Conservation (phyloP, 2,113 vertebrate species). For the Mobula hypostoma region DNA sequence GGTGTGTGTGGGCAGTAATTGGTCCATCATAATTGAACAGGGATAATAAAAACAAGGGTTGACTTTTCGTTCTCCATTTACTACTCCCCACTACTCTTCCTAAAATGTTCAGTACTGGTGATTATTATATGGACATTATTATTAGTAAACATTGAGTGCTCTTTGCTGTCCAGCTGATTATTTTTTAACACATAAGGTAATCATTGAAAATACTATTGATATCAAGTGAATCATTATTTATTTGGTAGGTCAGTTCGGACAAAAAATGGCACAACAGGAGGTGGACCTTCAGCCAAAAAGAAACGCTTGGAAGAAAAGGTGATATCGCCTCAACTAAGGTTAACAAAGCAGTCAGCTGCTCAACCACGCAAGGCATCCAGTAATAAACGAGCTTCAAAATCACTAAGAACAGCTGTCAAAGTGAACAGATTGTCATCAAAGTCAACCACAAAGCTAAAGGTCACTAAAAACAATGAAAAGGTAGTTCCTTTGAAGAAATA, state of each 20-base stretch:
- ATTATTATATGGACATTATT: background rate
- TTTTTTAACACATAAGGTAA: background rate
- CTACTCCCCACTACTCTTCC: background rate
- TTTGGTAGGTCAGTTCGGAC: background rate
- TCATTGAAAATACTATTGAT: background rate
- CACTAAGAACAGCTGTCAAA: background rate
- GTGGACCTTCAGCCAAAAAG: conserved; percentile 32
- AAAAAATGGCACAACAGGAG: conserved; percentile 7
- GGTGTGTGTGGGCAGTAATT: background rate
- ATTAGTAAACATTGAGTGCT: background rate
- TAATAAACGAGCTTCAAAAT: conserved; percentile 1
- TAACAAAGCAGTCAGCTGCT: background rate
- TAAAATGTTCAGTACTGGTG: background rate
- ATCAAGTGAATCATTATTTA: background rate
- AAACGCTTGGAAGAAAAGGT: background rate
- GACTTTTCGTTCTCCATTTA: background rate
- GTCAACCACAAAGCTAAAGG: background rate
- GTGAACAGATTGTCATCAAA: conserved; percentile 13
- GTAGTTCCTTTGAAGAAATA: conserved; percentile 5
- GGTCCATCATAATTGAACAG: background rate
- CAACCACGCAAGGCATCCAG: background rate
- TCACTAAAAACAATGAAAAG: conserved; percentile 1
- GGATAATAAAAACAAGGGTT: background rate
- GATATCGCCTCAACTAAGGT: background rate
- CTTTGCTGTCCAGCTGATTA: background rate